phyloP scores from a whole-genome alignment of 2,113 vertebrate species.

The Procavia capensis region DNA sequence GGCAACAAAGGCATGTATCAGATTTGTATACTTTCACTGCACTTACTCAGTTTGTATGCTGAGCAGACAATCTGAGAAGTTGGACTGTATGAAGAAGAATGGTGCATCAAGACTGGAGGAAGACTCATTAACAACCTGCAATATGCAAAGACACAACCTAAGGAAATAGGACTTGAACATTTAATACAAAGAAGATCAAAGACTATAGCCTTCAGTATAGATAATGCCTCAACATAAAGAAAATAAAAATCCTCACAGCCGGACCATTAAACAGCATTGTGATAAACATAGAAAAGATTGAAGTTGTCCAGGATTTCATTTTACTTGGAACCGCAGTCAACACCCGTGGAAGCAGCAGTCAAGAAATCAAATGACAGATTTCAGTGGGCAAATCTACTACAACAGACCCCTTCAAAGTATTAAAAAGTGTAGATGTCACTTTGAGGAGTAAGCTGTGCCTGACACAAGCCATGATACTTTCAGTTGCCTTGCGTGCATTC shows the following conservation, averaged over 20 bases:
- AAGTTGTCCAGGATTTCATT: not conserved
- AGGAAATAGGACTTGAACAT: not conserved
- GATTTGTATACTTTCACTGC: too few species aligned
- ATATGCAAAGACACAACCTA: not conserved
- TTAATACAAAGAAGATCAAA: too few species aligned
- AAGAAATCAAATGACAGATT: not conserved
- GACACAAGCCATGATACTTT: not conserved
- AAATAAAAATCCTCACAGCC: too few species aligned
- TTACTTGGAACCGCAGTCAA: not conserved
- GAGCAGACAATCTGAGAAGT: too few species aligned
- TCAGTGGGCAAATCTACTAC: not conserved
- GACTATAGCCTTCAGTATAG: too few species aligned
- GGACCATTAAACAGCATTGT: not conserved
- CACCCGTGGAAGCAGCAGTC: not conserved
- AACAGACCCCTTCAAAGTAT: not conserved
- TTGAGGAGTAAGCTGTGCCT: not conserved
- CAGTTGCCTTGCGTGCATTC: not conserved
- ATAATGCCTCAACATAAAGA: too few species aligned
- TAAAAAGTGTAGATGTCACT: not conserved
- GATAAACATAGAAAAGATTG: not conserved
- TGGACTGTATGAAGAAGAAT: too few species aligned
- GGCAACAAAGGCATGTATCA: not conserved
- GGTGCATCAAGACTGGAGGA: too few species aligned
- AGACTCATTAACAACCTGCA: not conserved
- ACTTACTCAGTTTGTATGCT: too few species aligned